Evolutionary conservation across 2,797 vertebrate genomes (phyloP), one percentile per base, ranked within the genome.

Genomic region (Mus minutoides): DNA sequence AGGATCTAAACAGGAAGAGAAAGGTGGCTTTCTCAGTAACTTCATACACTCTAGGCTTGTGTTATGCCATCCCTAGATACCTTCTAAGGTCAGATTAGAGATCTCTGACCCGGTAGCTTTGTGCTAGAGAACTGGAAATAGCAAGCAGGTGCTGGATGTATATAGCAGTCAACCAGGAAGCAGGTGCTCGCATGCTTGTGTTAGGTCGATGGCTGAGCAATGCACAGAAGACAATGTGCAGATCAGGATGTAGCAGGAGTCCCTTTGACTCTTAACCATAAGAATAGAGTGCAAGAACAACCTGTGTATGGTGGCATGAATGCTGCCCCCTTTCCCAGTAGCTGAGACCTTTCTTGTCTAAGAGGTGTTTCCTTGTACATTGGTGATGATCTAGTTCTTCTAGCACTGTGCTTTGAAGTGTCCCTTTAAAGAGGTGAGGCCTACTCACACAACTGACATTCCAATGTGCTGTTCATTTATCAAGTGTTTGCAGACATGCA

Each of bases 171-270:
- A 17, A 10, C 24, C 22, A 0, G 22, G 67, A 77, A 79, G 19
- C 56, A 54, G 71, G 10, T 22, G 8, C 67, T 40, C 21, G 69
- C 62, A 37, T 40, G 3, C 58, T 4, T 73, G 19, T n/a, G 9
- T 16, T 37, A 83, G 3, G 40, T n/a, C 12, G 5, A 1, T 14
- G 31, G 29, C 52, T 9, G 24, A 46, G 24, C 71, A n/a, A 9
- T 4, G 37, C 0, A 0, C 46, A 34, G 49, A 5, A 31, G 43
- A 37, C n/a, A 69, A 22, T 0, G 6, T 40, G 46, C 10, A 26
- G 2, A 7, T 67, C 29, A 52, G 52, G 22, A 16, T 24, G 49
- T 19, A 37, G 67, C 43, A 80, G 31, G 64, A 4, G 0, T 17
- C 26, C 29, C 34, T 56, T 40, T 46, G 37, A 13, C 49, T 58